Percentiles rank a stretch among this genome's conserved stretches.
These are phyloP conservation scores for Sturnus vulgaris DNA, from an alignment of 2,113 vertebrate species.

Conservation along the genomic window DNA sequence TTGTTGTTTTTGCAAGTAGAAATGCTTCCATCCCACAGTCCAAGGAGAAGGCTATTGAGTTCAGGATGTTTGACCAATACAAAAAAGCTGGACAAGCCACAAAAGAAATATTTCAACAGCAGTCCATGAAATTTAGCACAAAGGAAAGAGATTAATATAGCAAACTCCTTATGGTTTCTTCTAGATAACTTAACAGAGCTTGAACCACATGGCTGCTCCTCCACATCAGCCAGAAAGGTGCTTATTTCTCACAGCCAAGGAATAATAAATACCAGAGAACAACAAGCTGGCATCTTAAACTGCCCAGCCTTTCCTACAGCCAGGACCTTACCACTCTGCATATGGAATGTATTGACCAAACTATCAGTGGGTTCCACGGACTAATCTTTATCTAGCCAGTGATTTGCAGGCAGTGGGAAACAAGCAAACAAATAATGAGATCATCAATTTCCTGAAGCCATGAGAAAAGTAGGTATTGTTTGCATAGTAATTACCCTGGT, in stretches of 20 bases:
- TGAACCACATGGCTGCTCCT: neutral
- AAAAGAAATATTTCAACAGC: neutral
- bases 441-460: neutral
- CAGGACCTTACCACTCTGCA: neutral
- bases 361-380: neutral
- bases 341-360: neutral
- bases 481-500: slow-evolving; percentile 3
- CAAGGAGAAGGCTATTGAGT: neutral
- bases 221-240: neutral
- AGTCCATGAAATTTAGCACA: neutral
- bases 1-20: neutral
- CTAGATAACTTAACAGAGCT: neutral
- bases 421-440: neutral
- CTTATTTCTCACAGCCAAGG: neutral
- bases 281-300: neutral
- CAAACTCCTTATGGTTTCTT: neutral
- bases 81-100: neutral
- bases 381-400: neutral
- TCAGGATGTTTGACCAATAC: neutral
- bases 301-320: neutral
- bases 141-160: neutral
- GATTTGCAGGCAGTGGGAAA: neutral
- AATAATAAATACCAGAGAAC: neutral
- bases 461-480: neutral
- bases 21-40: neutral